A percentile compares a stretch with the other conserved stretches of the same genome.
These are phyloP conservation scores for Psittacula cyanocephala DNA, from an alignment of 2,113 vertebrate genomes.

Conservation along the genomic window DNA sequence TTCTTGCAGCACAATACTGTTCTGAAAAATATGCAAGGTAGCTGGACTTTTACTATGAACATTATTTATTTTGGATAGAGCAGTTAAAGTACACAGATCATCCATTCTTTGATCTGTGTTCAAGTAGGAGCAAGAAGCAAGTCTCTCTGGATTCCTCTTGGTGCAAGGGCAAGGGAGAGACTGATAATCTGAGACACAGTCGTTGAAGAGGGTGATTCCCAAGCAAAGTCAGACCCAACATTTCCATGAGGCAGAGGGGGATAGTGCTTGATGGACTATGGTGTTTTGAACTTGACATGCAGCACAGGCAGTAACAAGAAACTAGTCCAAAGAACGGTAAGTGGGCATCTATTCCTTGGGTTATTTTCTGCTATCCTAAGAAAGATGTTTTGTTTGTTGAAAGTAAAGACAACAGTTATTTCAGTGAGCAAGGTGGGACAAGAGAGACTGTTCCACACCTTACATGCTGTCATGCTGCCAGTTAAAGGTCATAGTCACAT, in stretches of 20 bases:
- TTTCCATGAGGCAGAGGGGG: background rate
- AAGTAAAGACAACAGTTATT: background rate
- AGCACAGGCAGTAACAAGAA: background rate
- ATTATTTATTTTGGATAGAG: background rate
- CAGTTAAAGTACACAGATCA: background rate
- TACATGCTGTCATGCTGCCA: too few species aligned
- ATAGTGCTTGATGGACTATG: background rate
- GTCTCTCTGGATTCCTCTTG: background rate
- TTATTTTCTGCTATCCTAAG: background rate
- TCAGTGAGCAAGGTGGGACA: accelerated
- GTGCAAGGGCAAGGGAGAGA: background rate
- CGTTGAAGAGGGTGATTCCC: background rate
- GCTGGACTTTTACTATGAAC: background rate
- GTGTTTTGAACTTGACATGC: background rate
- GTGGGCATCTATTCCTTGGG: accelerated
- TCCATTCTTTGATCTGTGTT: background rate
- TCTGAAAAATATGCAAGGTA: background rate
- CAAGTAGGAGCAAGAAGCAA: background rate
- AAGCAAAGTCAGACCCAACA: background rate
- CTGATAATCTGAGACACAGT: background rate
- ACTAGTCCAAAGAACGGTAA: background rate
- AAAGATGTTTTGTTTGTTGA: background rate
- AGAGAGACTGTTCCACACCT: background rate
- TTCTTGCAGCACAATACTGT: background rate
- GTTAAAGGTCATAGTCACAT: background rate